These are phyloP conservation scores for Tonatia bakeri DNA, from an alignment of 2,113 vertebrate species.

Conservation along the genomic window DNA sequence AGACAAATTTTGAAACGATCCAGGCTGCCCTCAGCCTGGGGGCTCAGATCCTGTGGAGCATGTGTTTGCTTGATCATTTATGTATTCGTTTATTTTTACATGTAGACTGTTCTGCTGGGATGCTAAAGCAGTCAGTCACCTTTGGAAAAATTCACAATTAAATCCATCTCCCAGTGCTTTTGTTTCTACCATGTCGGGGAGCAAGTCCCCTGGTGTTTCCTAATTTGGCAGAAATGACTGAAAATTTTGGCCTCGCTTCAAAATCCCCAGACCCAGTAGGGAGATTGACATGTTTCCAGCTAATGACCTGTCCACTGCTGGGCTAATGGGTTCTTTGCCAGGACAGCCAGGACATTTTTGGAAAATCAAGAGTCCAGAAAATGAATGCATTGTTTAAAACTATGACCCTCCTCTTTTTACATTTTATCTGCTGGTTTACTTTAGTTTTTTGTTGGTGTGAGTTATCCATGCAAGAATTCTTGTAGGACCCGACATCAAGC, in stretches of 20 bases:
- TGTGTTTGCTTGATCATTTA: not conserved
- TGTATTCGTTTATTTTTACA: constrained; percentile 9
- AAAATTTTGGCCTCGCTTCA: not conserved
- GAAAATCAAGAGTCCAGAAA: constrained; percentile 38
- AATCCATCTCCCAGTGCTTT: not conserved
- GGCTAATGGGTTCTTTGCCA: constrained; percentile 9
- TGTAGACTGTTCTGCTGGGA: not conserved
- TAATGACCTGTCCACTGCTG: constrained; percentile 16
- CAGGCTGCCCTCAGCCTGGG: not conserved
- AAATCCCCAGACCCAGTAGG: not conserved
- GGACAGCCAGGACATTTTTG: not conserved
- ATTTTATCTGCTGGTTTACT: not conserved
- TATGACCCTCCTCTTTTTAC: not conserved
- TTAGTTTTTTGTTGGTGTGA: not conserved
- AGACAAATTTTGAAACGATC: not conserved
- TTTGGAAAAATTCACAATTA: constrained; percentile 13
- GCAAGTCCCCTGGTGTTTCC: not conserved
- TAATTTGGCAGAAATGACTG: constrained; percentile 19
- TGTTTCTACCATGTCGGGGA: not conserved
- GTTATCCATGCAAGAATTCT: not conserved
- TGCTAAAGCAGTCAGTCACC: not conserved
- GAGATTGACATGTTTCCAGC: constrained; percentile 9
- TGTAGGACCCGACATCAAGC: not conserved
- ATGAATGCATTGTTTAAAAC: not conserved
- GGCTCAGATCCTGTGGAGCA: not conserved